phyloP scores from a whole-genome alignment of 64 coral and sea anemone genomes.

The Astreopora myriophthalma region DNA sequence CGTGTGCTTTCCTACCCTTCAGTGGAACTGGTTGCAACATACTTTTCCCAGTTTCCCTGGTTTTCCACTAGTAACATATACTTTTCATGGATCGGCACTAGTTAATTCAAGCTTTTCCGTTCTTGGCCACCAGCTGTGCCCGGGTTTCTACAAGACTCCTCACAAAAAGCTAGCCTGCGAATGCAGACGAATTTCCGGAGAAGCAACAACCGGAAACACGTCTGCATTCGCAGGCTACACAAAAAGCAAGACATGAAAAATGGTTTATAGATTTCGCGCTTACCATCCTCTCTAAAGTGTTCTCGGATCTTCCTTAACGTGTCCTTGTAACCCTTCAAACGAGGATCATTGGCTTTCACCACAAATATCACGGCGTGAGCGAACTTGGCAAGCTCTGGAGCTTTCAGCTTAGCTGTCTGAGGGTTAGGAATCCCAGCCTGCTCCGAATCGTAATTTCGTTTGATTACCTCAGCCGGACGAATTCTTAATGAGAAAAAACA shows the following conservation, averaged over 20 bases:
- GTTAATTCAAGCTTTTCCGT: too few relatives aligned
- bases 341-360: slow-evolving; percentile 67
- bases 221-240: too few relatives aligned
- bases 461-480: slow-evolving; percentile 18
- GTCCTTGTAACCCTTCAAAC: slow-evolving; percentile 53
- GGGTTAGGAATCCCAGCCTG: background rate
- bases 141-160: too few relatives aligned
- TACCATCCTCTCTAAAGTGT: slow-evolving; percentile 71
- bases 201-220: too few relatives aligned
- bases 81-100: too few relatives aligned
- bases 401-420: background rate
- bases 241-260: background rate
- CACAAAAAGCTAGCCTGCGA: too few relatives aligned
- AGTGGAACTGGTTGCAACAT: too few relatives aligned
- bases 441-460: slow-evolving; percentile 14
- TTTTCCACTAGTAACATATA: too few relatives aligned
- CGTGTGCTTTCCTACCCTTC: too few relatives aligned
- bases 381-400: slow-evolving; percentile 17
- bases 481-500: slow-evolving; percentile 14
- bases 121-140: too few relatives aligned
- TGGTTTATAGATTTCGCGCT: background rate
- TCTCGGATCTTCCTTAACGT: slow-evolving; percentile 52
- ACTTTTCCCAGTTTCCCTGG: too few relatives aligned
- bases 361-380: slow-evolving; percentile 80
- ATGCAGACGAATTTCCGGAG: too few relatives aligned